These are phyloP conservation scores for Zaprionus bogoriensis DNA, from an alignment of 2,888 invertebrate genomes.

Conservation along the genomic window DNA sequence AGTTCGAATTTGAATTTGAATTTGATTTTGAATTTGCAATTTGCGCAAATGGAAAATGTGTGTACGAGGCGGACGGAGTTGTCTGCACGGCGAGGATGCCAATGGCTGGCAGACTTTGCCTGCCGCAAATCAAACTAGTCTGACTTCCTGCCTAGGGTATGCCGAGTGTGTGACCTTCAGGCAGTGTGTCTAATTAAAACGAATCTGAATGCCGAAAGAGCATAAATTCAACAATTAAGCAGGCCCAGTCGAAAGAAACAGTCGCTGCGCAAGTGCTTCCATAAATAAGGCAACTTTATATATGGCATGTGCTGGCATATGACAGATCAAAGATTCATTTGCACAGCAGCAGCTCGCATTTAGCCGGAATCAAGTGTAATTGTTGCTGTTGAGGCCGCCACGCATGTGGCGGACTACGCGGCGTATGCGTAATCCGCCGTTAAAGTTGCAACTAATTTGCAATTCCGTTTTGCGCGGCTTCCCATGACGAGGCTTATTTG, in stretches of 20 bases:
- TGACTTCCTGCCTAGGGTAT: neutral
- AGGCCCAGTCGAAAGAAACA: conserved; percentile 1
- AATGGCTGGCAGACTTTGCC: too few relatives aligned
- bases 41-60: too few relatives aligned
- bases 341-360: too few relatives aligned
- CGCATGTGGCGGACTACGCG: conserved; percentile 7
- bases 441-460: conserved; percentile 6
- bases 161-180: too few relatives aligned
- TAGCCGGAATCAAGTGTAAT: too few relatives aligned
- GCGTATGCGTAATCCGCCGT: conserved; percentile 17
- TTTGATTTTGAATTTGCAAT: too few relatives aligned
- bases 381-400: too few relatives aligned
- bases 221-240: conserved; percentile 37
- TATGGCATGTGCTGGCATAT: neutral
- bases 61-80: too few relatives aligned
- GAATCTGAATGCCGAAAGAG: conserved; percentile 27
- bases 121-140: neutral
- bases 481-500: neutral
- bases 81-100: too few relatives aligned
- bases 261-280: neutral
- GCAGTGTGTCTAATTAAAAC: conserved; percentile 35
- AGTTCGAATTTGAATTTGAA: conserved; percentile 3
- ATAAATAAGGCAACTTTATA: neutral
- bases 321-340: neutral
- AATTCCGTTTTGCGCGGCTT: conserved; percentile 2